phyloP scores from a whole-genome alignment of 2,113 vertebrate genomes.

The Scomber scombrus region DNA sequence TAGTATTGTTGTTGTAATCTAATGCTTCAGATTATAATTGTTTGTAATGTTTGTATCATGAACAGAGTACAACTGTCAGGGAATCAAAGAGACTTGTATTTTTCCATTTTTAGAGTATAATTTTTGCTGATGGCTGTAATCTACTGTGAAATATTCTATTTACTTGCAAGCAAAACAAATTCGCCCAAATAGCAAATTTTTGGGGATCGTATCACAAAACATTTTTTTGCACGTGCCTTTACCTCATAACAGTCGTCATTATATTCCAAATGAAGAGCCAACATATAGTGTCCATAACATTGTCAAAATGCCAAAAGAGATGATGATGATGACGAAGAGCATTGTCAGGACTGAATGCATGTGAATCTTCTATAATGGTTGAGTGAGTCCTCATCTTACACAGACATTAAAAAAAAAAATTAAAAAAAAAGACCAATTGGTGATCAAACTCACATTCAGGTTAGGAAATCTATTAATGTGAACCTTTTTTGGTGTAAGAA shows the following conservation, averaged over 20 bases:
- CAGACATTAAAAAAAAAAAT: not conserved
- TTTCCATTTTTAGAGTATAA: constrained; percentile 44
- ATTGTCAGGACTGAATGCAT: not conserved
- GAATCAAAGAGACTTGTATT: constrained; percentile 54
- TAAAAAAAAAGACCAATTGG: not conserved
- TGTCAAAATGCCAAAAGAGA: not conserved
- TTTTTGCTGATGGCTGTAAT: constrained; percentile 42
- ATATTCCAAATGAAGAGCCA: not conserved
- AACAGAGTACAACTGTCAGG: constrained; percentile 57
- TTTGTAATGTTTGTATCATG: constrained; percentile 33
- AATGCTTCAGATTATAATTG: constrained; percentile 4
- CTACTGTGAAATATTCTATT: constrained; percentile 59
- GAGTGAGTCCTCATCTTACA: not conserved
- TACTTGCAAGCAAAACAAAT: constrained; percentile 7
- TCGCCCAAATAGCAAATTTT: not conserved
- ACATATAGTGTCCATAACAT: not conserved
- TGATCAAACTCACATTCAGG: not conserved
- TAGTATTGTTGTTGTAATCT: constrained; percentile 20
- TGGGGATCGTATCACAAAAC: not conserved
- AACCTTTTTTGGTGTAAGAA: not conserved
- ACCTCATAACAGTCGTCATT: constrained; percentile 36
- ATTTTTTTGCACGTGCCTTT: constrained; percentile 67
- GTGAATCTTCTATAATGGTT: not conserved
- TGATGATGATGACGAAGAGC: not conserved
- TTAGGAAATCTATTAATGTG: not conserved